A percentile compares a stretch with the other conserved stretches of the same genome.
Evolutionary conservation across 2,888 invertebrate genomes (phyloP).

Genomic region (Cremastobaeus sp.): DNA sequence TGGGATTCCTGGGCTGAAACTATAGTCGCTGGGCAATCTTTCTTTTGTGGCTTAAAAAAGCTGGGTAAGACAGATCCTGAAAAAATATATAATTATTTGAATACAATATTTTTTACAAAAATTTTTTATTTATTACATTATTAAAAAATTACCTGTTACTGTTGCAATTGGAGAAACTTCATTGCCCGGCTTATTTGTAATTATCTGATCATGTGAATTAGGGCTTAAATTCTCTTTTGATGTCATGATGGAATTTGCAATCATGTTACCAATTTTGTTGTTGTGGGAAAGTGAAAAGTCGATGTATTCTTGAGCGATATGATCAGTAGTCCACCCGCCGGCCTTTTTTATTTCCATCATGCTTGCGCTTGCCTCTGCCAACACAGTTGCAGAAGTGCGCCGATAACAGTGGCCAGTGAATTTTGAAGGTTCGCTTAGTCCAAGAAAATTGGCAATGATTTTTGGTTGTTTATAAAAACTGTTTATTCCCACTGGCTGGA

Average conservation of each 20-base stretch:
- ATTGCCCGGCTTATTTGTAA: neutral
- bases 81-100: conserved; percentile 5
- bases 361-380: conserved; percentile 3
- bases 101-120: neutral
- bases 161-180: neutral
- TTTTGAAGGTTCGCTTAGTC: neutral
- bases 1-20: conserved; percentile 3
- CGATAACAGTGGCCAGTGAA: conserved; percentile 11
- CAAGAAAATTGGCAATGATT: too few relatives aligned
- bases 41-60: neutral
- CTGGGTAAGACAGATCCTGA: neutral
- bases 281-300: conserved; percentile 9
- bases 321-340: conserved; percentile 7
- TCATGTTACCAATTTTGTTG: conserved; percentile 9
- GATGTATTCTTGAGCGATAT: conserved; percentile 8
- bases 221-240: neutral
- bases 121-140: neutral
- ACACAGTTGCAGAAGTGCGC: conserved; percentile 3
- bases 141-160: conserved; percentile 7
- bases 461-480: neutral
- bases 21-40: conserved; percentile 3
- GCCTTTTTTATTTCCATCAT: conserved; percentile 10
- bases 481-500: neutral
- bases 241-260: conserved; percentile 3
- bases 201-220: neutral